phyloP scores from a whole-genome alignment of 2,888 invertebrate genomes.

The Altica lythri region DNA sequence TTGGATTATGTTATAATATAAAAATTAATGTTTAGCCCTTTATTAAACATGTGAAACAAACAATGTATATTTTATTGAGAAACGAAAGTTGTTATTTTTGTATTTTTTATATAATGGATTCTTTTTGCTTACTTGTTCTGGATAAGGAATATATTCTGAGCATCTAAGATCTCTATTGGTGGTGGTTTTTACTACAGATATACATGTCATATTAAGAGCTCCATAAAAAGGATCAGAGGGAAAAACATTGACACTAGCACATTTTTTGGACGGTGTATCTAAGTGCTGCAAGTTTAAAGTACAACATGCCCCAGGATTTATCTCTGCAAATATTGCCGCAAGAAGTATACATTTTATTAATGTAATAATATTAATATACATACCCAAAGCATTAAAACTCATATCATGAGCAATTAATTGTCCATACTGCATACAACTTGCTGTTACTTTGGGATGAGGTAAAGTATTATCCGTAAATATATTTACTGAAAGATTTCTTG shows the following conservation, averaged over 20 bases:
- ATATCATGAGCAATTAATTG: conserved; percentile 54
- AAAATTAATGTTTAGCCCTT: too few relatives aligned
- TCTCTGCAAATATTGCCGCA: too few relatives aligned
- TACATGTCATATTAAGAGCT: conserved; percentile 47
- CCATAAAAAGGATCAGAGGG: conserved; percentile 49
- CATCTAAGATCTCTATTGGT: conserved; percentile 45
- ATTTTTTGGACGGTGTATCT: conserved; percentile 2
- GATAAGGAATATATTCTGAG: conserved; percentile 20
- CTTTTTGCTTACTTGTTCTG: conserved; percentile 37
- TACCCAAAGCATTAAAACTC: conserved; percentile 28
- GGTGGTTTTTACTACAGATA: conserved; percentile 54
- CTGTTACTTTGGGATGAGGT: too few relatives aligned
- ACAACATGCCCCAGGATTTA: conserved; percentile 48
- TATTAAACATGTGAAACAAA: too few relatives aligned
- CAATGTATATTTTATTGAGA: too few relatives aligned
- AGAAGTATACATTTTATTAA: too few relatives aligned
- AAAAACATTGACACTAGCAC: conserved; percentile 50
- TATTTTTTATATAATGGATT: too few relatives aligned
- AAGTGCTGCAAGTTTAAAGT: neutral
- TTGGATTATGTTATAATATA: too few relatives aligned
- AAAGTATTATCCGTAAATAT: too few relatives aligned
- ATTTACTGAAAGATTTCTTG: conserved; percentile 43
- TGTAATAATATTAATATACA: too few relatives aligned
- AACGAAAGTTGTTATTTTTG: too few relatives aligned
- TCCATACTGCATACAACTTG: conserved; percentile 54